Conservation (phyloP, 2,113 vertebrate species). For the Blennius ocellaris region DNA sequence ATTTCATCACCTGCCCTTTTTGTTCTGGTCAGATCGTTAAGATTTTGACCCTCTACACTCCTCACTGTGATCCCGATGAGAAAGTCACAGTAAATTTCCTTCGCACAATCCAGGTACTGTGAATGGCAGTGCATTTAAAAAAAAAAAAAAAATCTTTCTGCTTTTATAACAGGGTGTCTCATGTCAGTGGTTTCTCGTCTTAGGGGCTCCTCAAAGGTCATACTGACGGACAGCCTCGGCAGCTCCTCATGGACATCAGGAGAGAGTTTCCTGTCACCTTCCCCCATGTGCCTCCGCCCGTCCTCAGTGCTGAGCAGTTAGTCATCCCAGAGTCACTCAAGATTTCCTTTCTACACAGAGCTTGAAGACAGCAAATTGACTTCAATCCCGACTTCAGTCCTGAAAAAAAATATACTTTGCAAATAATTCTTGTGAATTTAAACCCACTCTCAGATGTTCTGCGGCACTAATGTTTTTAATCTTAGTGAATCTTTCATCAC, state of each 20-base stretch:
- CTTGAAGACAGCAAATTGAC: constrained; percentile 27
- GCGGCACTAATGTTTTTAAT: neutral
- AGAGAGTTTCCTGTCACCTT: constrained; percentile 83
- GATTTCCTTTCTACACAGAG: constrained; percentile 78
- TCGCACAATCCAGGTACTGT: constrained; percentile 79
- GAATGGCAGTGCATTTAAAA: neutral
- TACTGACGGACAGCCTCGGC: constrained; percentile 59
- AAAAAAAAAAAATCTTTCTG: neutral
- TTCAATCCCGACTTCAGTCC: no score
- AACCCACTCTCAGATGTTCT: neutral
- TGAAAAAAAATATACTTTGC: constrained; percentile 2
- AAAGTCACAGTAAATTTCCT: constrained; percentile 81
- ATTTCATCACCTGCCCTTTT: neutral
- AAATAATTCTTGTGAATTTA: neutral
- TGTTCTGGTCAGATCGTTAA: constrained; percentile 79
- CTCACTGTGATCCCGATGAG: constrained; percentile 79
- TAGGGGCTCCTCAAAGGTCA: constrained; percentile 78
- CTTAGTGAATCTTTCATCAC: neutral
- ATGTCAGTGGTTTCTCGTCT: constrained; percentile 3
- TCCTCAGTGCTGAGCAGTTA: constrained; percentile 68
- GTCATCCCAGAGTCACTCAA: constrained; percentile 78
- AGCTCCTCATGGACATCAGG: constrained; percentile 81
- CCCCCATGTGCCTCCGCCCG: constrained; percentile 54
- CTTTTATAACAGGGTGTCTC: neutral
- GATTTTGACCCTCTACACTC: constrained; percentile 81